Conservation (phyloP, 2,113 vertebrate genomes). For the Chaetorhynchus papuensis region DNA sequence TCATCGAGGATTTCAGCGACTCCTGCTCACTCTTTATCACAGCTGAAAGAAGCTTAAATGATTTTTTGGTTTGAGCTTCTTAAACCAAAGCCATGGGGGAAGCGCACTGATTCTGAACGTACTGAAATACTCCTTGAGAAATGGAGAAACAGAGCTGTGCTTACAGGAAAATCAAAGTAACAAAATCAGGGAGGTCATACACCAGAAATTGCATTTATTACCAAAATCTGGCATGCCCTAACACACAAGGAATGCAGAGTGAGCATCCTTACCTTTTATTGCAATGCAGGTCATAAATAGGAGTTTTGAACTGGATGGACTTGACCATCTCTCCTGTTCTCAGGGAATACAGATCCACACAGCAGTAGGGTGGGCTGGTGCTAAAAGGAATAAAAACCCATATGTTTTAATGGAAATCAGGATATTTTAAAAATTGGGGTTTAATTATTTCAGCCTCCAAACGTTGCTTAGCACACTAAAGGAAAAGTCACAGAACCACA, state of each 20-base stretch:
- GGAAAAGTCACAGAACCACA: not conserved
- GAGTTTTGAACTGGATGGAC: slow-evolving; percentile 98
- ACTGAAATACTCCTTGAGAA: not conserved
- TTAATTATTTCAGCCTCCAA: not conserved
- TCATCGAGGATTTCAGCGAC: not conserved
- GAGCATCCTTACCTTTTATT: slow-evolving; percentile 84
- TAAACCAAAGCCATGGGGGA: not conserved
- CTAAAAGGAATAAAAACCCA: slow-evolving; percentile 65
- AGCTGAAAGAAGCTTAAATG: not conserved
- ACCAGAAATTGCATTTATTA: not conserved
- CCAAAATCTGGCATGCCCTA: not conserved
- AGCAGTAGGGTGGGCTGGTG: slow-evolving; percentile 92
- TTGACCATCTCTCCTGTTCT: slow-evolving; percentile 96
- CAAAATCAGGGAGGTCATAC: not conserved
- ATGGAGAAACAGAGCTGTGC: not conserved
- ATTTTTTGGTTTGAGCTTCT: not conserved
- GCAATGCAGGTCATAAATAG: slow-evolving; percentile 95
- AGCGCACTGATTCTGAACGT: not conserved
- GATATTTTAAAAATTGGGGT: not conserved
- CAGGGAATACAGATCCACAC: slow-evolving; percentile 92
- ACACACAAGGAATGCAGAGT: not conserved
- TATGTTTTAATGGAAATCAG: not conserved
- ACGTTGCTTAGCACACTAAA: rapidly evolving
- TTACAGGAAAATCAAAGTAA: not conserved
- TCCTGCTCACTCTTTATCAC: not conserved